Evolutionary conservation across 2,797 vertebrate genomes (phyloP).

Genomic region (Sebastes steindachneri): DNA sequence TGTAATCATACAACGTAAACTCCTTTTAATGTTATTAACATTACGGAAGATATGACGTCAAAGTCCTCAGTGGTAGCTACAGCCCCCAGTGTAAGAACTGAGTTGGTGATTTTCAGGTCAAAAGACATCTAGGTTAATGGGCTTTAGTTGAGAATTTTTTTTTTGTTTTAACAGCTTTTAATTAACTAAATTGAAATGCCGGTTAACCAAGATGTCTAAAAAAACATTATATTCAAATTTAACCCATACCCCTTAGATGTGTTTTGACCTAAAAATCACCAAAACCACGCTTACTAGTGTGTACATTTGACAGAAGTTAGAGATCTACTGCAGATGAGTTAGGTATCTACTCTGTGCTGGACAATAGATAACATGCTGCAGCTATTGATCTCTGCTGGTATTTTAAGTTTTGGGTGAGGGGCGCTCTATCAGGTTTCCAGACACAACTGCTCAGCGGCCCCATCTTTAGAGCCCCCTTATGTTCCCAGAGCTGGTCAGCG

Average conservation of each 20-base stretch:
- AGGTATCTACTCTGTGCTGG: conserved; percentile 71
- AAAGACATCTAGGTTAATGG: neutral
- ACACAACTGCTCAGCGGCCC: conserved; percentile 78
- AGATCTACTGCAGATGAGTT: conserved; percentile 7
- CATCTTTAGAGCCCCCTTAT: conserved; percentile 50
- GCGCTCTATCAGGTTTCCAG: conserved; percentile 82
- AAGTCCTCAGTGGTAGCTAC: neutral
- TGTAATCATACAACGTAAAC: neutral
- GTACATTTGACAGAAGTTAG: neutral
- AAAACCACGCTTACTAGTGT: neutral
- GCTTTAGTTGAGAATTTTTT: neutral
- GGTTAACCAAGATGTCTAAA: neutral
- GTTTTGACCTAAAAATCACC: neutral
- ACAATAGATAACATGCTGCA: conserved; percentile 84
- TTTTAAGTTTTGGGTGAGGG: conserved; percentile 83
- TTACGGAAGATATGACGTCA: neutral
- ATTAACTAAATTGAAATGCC: neutral
- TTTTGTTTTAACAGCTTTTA: neutral
- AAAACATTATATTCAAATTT: neutral
- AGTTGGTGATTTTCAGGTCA: neutral
- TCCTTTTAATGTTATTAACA: neutral
- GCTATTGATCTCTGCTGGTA: conserved; percentile 85
- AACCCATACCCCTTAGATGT: neutral
- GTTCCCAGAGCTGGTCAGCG: conserved; percentile 20
- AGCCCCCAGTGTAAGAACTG: neutral